Evolutionary conservation across 2,113 vertebrate genomes (phyloP), one percentile per base, ranked within the genome.

Genomic region (Pseudolaguvia tuberculata): DNA sequence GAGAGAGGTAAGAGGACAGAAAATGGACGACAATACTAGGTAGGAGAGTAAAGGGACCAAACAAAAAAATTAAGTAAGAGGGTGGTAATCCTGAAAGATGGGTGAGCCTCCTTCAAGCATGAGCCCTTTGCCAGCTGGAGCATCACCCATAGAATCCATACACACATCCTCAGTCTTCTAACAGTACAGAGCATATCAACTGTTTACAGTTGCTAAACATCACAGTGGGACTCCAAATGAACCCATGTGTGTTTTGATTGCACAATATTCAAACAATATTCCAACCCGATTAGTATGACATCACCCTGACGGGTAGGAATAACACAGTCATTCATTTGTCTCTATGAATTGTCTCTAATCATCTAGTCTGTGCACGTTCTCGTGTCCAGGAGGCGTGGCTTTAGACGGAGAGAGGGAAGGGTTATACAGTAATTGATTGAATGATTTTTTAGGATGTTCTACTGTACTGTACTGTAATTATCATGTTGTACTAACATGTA

Each of bases 1-100:
- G 78, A 39, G 59, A 66, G 74, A 77, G 82, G 79, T 67, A 72
- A 63, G 67, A 61, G 73, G 73, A 81, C 58, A 72, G 35, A 48
- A 73, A 70, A 76, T 72, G 76, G 56, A 27, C 47, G 29, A 15
- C 51, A 70, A 78, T 78, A 77, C 50, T 66, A 79, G 73, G 71
- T 72, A 76, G 72, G 31, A 68, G 68, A 61, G 35, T 29, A 61
- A 77, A 66, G 47, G 50, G 55, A 72, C 55, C 25, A 65, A 4
- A 62, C 39, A 78, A 76, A 76, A 52, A 58, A 72, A 74, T 74
- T 20, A 69, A 59, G 48, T 13, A 31, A 73, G 29, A 21, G 47
- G 76, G 55, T 20, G 62, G 61, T 23, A 31, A 50, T 59, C 65
- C 27, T 63, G 56, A 61, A 67, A 63, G 56, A 56, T 29, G 55